Base-by-base conservation (phyloP, 2,888 invertebrate species). In the Ormia ochracea region DNA sequence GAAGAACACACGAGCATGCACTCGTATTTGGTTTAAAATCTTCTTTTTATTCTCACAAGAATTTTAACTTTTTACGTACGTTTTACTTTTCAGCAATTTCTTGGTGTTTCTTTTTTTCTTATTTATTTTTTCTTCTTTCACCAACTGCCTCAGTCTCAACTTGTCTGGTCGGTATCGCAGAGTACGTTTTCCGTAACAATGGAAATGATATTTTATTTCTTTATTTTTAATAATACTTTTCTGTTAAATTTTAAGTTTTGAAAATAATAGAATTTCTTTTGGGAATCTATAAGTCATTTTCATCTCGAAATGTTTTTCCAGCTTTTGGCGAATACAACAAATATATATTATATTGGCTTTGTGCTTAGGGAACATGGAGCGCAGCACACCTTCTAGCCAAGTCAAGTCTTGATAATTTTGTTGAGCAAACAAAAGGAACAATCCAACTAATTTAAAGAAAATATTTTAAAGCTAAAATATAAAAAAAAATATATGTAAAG, bases 251-350 rank as follows among this genome's bases (percentile, higher is more conserved):
- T 38, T 23, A 54, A 73, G 54, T 38, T 73, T 63, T 21, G 45
- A 63, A 56, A 73, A 73, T 63, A 74, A 58, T 41, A 74, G 38
- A 56, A 73, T 45, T 65, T 48, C 73, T 73, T 74, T 41, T 14
- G 65, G 74, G 58, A 65, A 74, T 74, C 48, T n/a, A 48, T 65
- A 28, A 65, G 73, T 58, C 65, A 65, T 58, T 45, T 48, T 63
- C 10, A 43, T 10, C 63, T 54, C n/a, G n/a, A n/a, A n/a, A n/a
- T n/a, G n/a, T 72, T 63, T 41, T 38, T 56, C 12, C 36, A n/a
- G n/a, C n/a, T n/a, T 23, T 56, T 74, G 38, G 45, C 10, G 63
- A 56, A 56, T 48, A 65, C 4, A 23, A 54, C 48, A 66, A 61
- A 61, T 50, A 61, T 38, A 74, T 58, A 58, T 74, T n/a, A n/a